Base-by-base conservation (phyloP, 1,140 invertebrate genomes). In the Hypsibius dujardini region DNA sequence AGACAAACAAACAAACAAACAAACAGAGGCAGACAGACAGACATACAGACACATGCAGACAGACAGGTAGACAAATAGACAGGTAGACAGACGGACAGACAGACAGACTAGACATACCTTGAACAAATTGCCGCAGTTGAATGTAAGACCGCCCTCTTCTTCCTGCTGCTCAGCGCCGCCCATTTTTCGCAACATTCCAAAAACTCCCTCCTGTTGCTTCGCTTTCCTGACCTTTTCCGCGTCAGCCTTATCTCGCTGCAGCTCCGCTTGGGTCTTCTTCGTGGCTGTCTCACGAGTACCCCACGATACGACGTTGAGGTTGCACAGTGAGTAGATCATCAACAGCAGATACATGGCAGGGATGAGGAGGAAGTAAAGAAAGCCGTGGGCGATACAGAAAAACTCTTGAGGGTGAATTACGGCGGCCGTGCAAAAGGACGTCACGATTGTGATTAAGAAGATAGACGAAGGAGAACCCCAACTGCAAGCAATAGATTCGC, bases 321-420 rank as follows among this genome's bases (percentile, higher is more conserved):
- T 98, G 79, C 95, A 95, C 73, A 98, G 87, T 12, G 95, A 97
- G 79, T 97, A 98, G 56, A 98, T 84, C 77, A 96, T 95, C 75
- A 98, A 84, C 15, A 98, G 85, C 74, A 98, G 83, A 82, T 98
- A 98, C 87, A 96, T 98, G 76, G 93, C 94, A 0, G 95, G 95
- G 75, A 98, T 96, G 46, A 90, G 93, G 3, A 98, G 82, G 69
- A 98, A 85, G 79, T 98, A 98, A 74, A 98, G 88, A 1, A 92
- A 83, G 75, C 92, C 92, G 47, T 90, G 92, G 2, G 95, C 86
- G 73, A 98, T 90, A 80, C 94, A 98, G 85, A 88, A 90, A 81
- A 98, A 97, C 79, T 98, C 95, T 84, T 97, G 92, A 0, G 95
- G 95, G 87, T 99, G 95, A 46, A 98, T 84, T 79, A 90, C 87